These are phyloP conservation scores for Bombus confusus DNA, from an alignment of 1,140 invertebrate species.

Conservation along the genomic window DNA sequence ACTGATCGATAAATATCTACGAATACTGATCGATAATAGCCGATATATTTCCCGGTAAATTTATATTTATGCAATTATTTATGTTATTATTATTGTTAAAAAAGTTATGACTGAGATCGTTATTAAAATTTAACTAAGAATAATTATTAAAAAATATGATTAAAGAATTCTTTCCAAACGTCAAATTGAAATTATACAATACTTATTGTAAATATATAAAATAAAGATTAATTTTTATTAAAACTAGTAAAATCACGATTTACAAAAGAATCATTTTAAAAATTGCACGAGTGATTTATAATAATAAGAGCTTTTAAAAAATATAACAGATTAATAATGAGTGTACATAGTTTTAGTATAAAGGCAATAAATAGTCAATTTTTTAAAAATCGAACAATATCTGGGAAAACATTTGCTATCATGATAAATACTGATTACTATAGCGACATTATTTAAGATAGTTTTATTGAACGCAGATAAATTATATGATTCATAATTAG, in stretches of 20 bases:
- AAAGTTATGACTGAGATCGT: background rate
- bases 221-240: background rate
- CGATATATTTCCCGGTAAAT: conserved; percentile 4
- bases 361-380: background rate
- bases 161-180: background rate
- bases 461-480: background rate
- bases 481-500: background rate
- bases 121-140: too few relatives aligned
- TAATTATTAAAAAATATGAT: too few relatives aligned
- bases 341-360: too few relatives aligned
- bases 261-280: background rate
- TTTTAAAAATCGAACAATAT: background rate
- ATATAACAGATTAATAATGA: background rate
- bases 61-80: background rate
- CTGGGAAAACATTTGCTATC: background rate
- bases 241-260: background rate
- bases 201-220: background rate
- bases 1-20: background rate
- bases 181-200: background rate
- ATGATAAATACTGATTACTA: background rate
- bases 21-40: background rate
- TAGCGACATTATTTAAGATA: background rate
- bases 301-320: background rate
- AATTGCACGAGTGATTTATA: background rate
- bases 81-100: background rate